Evolutionary conservation across 2,797 vertebrate genomes (phyloP).

Genomic region (Morus bassanus): DNA sequence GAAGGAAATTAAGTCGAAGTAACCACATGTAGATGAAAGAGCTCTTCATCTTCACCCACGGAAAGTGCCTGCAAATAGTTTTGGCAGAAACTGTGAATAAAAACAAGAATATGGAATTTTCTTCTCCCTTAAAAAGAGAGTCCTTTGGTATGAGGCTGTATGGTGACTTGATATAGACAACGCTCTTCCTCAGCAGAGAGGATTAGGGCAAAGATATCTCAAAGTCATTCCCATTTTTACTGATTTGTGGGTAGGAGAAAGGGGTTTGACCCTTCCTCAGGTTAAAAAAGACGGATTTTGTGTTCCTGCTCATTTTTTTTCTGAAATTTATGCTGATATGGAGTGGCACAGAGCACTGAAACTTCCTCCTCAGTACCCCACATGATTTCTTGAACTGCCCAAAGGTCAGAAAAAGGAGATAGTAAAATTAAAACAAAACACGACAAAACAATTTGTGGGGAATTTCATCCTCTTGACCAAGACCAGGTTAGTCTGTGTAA

Average conservation of each 20-base stretch:
- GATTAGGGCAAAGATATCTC: not conserved
- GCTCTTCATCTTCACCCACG: not conserved
- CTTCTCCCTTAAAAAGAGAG: not conserved
- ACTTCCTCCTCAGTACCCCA: not conserved
- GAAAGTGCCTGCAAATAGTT: conserved; percentile 9
- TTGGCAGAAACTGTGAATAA: not conserved
- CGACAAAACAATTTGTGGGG: not conserved
- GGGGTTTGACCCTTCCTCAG: not conserved
- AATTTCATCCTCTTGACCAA: not conserved
- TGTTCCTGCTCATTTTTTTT: not conserved
- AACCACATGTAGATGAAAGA: not conserved
- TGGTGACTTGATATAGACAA: not conserved
- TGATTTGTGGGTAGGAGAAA: not conserved
- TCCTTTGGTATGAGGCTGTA: not conserved
- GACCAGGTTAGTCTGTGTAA: not conserved
- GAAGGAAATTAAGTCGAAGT: conserved; percentile 40
- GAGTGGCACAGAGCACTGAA: not conserved
- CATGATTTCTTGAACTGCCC: not conserved
- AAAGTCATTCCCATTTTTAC: not conserved
- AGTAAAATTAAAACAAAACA: not conserved
- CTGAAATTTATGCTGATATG: not conserved
- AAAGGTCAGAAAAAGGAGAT: not conserved
- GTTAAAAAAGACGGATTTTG: not conserved
- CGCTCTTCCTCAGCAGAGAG: not conserved
- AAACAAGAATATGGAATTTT: not conserved